Evolutionary conservation across 2,113 vertebrate species (phyloP).

Genomic region (Hydrochoerus hydrochaeris): DNA sequence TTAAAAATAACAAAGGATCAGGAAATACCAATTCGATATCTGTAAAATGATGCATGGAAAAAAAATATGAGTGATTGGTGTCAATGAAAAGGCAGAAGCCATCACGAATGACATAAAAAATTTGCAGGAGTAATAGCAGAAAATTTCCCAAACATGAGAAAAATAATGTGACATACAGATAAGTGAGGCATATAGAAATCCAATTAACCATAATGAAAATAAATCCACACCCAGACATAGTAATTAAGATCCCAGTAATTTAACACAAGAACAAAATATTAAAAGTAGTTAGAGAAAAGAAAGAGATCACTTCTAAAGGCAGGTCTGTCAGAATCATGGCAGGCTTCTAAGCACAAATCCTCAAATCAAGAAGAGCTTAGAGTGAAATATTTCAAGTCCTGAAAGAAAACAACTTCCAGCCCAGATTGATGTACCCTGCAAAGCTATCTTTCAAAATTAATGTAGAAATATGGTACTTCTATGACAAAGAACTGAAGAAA

Average conservation of each 20-base stretch:
- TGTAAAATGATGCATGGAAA: too few relatives aligned
- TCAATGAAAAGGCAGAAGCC: too few relatives aligned
- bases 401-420: not conserved
- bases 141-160: not conserved
- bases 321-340: not conserved
- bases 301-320: not conserved
- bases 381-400: not conserved
- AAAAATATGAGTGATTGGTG: too few relatives aligned
- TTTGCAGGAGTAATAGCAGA: not conserved
- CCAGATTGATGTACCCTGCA: not conserved
- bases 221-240: not conserved
- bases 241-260: not conserved
- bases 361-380: not conserved
- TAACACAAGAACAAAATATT: not conserved
- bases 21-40: too few relatives aligned
- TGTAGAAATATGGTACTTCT: not conserved
- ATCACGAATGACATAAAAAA: not conserved
- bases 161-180: not conserved
- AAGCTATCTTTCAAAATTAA: not conserved
- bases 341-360: not conserved
- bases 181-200: not conserved
- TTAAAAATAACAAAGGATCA: too few relatives aligned
- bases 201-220: not conserved
- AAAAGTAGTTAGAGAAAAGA: not conserved
- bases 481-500: not conserved